Percentiles rank a stretch among this genome's conserved stretches.
phyloP scores from a whole-genome alignment of 2,888 invertebrate genomes.

The Saturnia pavonia region DNA sequence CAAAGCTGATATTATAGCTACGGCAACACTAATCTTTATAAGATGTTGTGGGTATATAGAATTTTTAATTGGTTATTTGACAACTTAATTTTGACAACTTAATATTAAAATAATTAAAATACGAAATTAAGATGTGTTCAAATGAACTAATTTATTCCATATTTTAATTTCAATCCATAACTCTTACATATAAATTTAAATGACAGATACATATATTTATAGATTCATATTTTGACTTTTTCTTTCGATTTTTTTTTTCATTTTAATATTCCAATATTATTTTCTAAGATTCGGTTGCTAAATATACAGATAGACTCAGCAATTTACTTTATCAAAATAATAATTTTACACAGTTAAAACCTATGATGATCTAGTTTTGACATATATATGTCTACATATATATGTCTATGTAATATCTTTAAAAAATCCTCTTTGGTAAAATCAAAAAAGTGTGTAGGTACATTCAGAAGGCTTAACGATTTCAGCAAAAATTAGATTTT shows the following conservation, averaged over 20 bases:
- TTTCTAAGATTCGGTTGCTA: no score
- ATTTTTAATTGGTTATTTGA: no score
- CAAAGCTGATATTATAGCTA: slow-evolving; percentile 2
- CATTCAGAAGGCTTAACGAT: slow-evolving; percentile 70
- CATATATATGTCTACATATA: no score
- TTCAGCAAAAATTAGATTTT: slow-evolving; percentile 65
- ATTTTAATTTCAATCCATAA: no score
- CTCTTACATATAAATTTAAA: no score
- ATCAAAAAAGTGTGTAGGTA: slow-evolving; percentile 58
- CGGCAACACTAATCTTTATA: slow-evolving; percentile 14
- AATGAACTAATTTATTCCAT: not conserved
- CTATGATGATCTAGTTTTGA: not conserved
- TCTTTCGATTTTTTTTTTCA: no score
- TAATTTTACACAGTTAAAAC: not conserved
- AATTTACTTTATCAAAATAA: not conserved
- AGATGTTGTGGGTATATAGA: not conserved
- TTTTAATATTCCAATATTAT: no score
- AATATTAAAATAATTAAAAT: no score
- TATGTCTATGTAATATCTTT: slow-evolving; percentile 23
- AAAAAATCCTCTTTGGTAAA: slow-evolving; percentile 54
- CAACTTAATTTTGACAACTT: no score
- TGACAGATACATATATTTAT: no score
- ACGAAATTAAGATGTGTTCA: not conserved
- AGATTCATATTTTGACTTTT: no score
- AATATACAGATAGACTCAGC: no score